Base-by-base conservation (phyloP, 1,140 invertebrate species). In the Solen grandis region DNA sequence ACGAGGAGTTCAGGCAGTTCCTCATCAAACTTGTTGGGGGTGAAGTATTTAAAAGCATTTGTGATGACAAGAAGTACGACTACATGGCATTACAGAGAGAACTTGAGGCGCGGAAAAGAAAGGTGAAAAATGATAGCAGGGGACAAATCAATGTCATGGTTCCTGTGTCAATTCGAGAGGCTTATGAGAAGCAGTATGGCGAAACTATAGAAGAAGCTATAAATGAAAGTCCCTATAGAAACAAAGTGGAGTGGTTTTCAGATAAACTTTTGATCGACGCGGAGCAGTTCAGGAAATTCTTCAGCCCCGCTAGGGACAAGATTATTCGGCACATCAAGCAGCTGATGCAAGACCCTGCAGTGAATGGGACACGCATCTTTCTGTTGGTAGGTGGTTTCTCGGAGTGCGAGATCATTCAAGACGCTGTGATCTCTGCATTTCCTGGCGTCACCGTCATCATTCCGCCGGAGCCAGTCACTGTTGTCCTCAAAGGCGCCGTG, bases 341-440 rank as follows among this genome's bases (percentile, higher is more conserved):
- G n/a, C 27, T 82, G 2, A 52, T 82, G 10, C 27, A 60, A 72
- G n/a, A 63, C 27, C 65, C 65, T n/a, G 35, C 63, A 25, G 66
- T 76, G 19, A 25, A 65, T 65, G 74, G 68, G 3, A 77, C 72
- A 29, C 65, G 62, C 31, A 63, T 66, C 46, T 75, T 82, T 55
- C 31, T 82, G 22, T 66, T 82, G 81, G 81, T 82, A 33, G 81
- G 81, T 41, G 81, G 81, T 14, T 82, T 77, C 70, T 82, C 81
- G n/a, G 81, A 82, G 25, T 77, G 38, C 5, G 60, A 16, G 2
- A 70, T 77, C 59, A 35, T 82, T 2, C 81, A 82, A 38, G 66
- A 77, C 41, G 66, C 62, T 10, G 57, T 82, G 5, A 74, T 52
- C 29, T 75, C 66, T 36, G 54, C 70, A 33, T 65, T 82, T 16